Evolutionary conservation across 2,888 invertebrate species (phyloP), one percentile per base, ranked within the genome.

Genomic region (Lithosia quadra): DNA sequence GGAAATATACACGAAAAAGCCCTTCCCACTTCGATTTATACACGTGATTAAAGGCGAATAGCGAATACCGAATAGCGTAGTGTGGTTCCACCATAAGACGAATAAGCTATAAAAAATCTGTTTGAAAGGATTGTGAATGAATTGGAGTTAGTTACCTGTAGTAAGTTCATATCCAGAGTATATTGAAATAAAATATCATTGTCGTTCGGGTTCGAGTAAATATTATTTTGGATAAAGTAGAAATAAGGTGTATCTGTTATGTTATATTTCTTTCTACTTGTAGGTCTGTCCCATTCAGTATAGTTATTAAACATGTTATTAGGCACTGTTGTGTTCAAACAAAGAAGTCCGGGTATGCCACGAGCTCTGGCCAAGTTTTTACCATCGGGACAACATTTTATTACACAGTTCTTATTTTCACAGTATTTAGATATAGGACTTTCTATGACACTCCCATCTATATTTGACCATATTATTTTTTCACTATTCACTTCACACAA

Each of bases 311-410:
- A 65, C 21, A 8, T 2, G 5, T 22, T 22, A 21, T 55, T 18
- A 55, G 22, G 5, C 0, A 49, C n/a, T n/a, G 1, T 15, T 9
- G 1, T 1, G 8, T n/a, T n/a, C 1, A 9, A n/a, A 49, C 49
- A 49, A 49, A 9, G 0, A 0, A 7, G 9, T 11, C 36, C 13
- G n/a, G 0, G 0, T 0, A 56, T 1, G 22, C n/a, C n/a, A 9
- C 0, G 1, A 0, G 2, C 3, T 33, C 8, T 15, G 58, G 18
- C 33, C 13, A 66, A 15, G 18, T 2, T 0, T 28, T 15, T 13
- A 2, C 56, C 43, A 15, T 59, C 57, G 10, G 70, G 60, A 56
- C 70, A 70, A 57, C 70, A 70, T 49, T 70, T 70, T 0, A 53
- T 4, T 2, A 63, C 8, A n/a, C 70, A 70, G 9, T 56, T 67